Conservation (phyloP, 2,797 vertebrate species). For the Mionectes olivaceus region DNA sequence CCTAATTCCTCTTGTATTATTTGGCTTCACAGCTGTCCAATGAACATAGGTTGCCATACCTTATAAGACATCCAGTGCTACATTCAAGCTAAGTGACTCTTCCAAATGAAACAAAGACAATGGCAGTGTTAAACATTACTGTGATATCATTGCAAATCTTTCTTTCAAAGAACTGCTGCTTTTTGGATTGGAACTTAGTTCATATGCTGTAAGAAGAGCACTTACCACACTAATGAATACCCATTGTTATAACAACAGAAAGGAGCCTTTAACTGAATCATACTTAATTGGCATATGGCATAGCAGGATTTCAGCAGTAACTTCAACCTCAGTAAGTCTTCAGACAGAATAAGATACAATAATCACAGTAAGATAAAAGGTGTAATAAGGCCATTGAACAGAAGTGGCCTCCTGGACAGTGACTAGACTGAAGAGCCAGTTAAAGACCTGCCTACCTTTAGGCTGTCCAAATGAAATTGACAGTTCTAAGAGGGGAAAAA, state of each 20-base stretch:
- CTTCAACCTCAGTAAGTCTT: neutral
- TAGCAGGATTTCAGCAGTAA: neutral
- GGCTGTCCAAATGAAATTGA: neutral
- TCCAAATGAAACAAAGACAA: neutral
- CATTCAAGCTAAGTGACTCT: neutral
- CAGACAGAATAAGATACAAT: neutral
- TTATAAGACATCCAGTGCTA: neutral
- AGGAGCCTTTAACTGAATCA: neutral
- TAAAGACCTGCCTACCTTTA: neutral
- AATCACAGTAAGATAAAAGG: neutral
- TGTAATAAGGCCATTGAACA: neutral
- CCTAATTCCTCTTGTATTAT: neutral
- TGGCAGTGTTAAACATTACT: neutral
- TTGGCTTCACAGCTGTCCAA: neutral
- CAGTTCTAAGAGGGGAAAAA: neutral
- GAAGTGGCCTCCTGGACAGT: neutral
- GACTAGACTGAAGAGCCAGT: neutral
- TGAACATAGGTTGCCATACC: neutral
- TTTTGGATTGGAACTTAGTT: neutral
- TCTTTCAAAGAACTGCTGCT: neutral
- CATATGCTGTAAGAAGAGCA: neutral
- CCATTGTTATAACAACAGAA: neutral
- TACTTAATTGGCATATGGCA: neutral
- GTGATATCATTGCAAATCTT: neutral
- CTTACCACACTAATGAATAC: neutral